Conservation (phyloP, 2,888 invertebrate genomes). For the Mechanitis messenoides region DNA sequence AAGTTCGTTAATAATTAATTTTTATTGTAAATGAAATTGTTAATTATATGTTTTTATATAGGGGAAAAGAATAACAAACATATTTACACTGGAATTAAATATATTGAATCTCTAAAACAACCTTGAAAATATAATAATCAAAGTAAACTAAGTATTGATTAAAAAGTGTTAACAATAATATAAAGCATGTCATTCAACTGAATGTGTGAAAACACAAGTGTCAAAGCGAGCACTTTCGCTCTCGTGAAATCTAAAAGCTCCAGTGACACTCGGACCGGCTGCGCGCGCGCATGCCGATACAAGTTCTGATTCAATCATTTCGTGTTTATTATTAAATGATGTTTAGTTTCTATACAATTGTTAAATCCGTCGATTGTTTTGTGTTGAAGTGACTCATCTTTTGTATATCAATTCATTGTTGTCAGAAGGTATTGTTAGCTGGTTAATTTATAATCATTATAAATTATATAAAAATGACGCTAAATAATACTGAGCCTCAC, state of each 20-base stretch:
- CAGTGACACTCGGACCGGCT: constrained; percentile 48
- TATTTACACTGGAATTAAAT: too few species aligned
- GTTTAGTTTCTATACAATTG: constrained; percentile 5
- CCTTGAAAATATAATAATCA: too few species aligned
- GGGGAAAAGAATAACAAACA: too few species aligned
- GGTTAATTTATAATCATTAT: constrained; percentile 19
- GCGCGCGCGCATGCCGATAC: constrained; percentile 46
- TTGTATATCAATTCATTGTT: constrained; percentile 29
- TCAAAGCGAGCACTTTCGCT: constrained; percentile 58
- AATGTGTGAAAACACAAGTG: constrained; percentile 39
- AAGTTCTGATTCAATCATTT: constrained; percentile 15
- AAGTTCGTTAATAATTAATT: too few species aligned
- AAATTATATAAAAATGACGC: constrained; percentile 49
- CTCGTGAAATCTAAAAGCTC: constrained; percentile 58
- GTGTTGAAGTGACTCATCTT: constrained; percentile 29
- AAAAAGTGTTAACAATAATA: constrained; percentile 26
- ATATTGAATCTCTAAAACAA: too few species aligned
- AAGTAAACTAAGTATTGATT: too few species aligned
- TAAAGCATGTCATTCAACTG: constrained; percentile 39
- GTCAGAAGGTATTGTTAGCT: constrained; percentile 22
- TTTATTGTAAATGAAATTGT: too few species aligned
- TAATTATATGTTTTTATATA: too few species aligned
- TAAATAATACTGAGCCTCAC: constrained; percentile 51
- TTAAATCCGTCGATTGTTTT: constrained; percentile 1
- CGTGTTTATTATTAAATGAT: constrained; percentile 13